Evolutionary conservation across 2,888 invertebrate genomes (phyloP), one percentile per base, ranked within the genome.

Genomic region (Troides oblongomaculatus): DNA sequence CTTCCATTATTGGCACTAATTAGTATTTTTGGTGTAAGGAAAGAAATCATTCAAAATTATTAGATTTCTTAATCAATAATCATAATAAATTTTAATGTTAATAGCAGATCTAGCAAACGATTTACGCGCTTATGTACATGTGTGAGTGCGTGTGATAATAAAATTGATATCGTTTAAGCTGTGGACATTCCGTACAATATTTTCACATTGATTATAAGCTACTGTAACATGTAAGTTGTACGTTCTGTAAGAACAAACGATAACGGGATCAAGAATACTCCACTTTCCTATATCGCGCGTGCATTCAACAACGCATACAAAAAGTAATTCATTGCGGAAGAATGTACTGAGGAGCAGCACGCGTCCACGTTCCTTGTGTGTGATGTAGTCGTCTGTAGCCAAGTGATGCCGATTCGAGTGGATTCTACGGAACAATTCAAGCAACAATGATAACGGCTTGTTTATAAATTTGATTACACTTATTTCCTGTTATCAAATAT

Each of bases 251-350:
- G n/a, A 59, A 65, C 64, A 67, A 64, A 61, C 39, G 21, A 18
- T 66, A 68, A 68, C 68, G 68, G 68, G 25, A 62, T 46, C 18
- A 46, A 57, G 50, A 50, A 66, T 62, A 62, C 61, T 64, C 68
- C 62, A 61, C 67, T 69, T 64, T 67, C 57, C 25, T 57, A 62
- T 59, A 58, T 65, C 43, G 64, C 59, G 62, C 62, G 58, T 66
- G 62, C 70, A 57, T 62, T 66, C 39, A 70, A 39, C 58, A 58
- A 59, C 58, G 66, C 50, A n/a, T 62, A 62, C 62, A 66, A 70
- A 68, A 68, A 68, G 18, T 62, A 61, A 68, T 57, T 60, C 57
- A 58, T 50, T 59, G 23, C 39, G 46, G 70, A 69, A 69, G 65
- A 62, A 70, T 70, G 70, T 66, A 23, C 63, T 57, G 63, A 57